Base-by-base conservation (phyloP, 1,140 invertebrate species). In the Heliconius nattereri region DNA sequence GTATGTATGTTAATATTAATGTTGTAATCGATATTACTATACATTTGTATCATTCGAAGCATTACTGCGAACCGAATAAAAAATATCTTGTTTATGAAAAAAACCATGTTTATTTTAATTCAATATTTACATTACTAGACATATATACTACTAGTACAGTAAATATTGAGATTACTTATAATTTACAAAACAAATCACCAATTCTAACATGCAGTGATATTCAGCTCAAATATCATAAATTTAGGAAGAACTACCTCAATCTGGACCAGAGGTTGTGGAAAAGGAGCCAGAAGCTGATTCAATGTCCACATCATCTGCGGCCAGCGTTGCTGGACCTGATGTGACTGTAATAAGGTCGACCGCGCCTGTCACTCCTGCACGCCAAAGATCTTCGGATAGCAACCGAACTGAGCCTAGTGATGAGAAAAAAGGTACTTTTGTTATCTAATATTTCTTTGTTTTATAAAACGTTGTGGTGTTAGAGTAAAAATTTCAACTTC, bases 331-430 rank as follows among this genome's bases (percentile, higher is more conserved):
- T 0, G 92, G 87, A 3, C 91, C 92, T 13, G 91, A 94, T 11
- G 84, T 92, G 0, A 94, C 93, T 0, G 89, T 94, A 1, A 85
- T 94, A 9, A 90, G 83, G 72, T 82, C 86, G 1, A 86, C 89
- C 7, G 88, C 88, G 1, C 85, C 89, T 0, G 75, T 87, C 7
- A 91, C 87, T 2, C 89, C 92, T 0, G 90, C 89, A 0, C 78
- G 92, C n/a, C 93, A 94, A 60, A 84, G 89, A 29, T 94, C 92
- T 13, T 92, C 92, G 1, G 93, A 94, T 49, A 93, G 91, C 84
- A 92, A 93, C 79, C 87, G 89, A 73, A 94, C 93, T 49, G 93
- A 94, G 78, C 93, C 91, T 7, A 94, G 92, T 75, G 93, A 94
- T 72, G 93, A 94, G 16, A 94, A 92, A 84, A 94, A 92, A 92